Conservation (phyloP, 2,797 vertebrate genomes). For the Hypotaenidia okinawae region DNA sequence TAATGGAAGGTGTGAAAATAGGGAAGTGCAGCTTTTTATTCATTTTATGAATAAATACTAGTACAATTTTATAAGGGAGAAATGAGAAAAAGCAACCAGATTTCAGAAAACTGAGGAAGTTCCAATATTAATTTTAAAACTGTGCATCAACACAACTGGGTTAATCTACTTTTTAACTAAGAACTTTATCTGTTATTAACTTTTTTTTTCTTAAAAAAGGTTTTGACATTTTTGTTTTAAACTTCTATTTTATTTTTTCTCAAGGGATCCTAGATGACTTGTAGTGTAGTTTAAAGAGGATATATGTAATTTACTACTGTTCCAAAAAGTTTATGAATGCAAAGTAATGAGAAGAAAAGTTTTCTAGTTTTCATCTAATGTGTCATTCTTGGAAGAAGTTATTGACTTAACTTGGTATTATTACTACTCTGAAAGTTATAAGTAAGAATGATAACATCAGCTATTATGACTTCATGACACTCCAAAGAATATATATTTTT, state of each 20-base stretch:
- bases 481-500: background rate
- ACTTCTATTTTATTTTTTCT: background rate
- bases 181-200: background rate
- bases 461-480: background rate
- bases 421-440: conserved; percentile 1
- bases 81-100: background rate
- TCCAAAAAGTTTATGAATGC: background rate
- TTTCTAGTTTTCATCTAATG: background rate
- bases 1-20: background rate
- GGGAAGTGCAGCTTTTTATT: background rate
- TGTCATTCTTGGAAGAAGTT: background rate
- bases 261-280: background rate
- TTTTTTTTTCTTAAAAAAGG: background rate
- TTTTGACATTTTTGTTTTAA: background rate
- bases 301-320: background rate
- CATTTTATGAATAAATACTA: background rate
- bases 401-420: background rate
- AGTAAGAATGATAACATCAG: conserved; percentile 14
- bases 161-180: background rate
- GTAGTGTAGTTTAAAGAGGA: background rate
- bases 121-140: background rate
- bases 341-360: background rate
- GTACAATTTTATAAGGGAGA: background rate
- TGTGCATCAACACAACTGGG: background rate
- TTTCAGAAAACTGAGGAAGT: background rate